Conservation (phyloP, 2,113 vertebrate genomes). For the Monarcha castaneiventris region DNA sequence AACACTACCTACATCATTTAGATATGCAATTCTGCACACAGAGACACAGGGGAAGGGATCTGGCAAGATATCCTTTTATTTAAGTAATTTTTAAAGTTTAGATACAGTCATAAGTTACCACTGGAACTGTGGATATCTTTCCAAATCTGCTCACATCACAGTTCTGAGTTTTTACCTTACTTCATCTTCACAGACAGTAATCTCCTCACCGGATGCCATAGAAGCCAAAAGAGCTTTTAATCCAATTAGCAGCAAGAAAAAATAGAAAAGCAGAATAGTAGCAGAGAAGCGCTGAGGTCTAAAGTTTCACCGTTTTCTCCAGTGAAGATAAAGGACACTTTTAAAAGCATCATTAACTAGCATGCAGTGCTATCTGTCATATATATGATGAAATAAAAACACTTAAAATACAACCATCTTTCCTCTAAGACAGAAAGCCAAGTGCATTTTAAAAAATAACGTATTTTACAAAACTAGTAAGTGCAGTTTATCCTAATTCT, state of each 20-base stretch:
- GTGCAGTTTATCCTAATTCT: not conserved
- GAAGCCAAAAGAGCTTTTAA: conserved; percentile 68
- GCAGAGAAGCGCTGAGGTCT: conserved; percentile 4
- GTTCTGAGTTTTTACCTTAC: conserved; percentile 74
- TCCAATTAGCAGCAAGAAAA: conserved; percentile 77
- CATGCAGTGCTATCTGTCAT: not conserved
- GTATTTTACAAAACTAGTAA: not conserved
- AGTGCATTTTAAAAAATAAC: not conserved
- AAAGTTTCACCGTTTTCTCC: not conserved
- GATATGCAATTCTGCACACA: not conserved
- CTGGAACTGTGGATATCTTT: not conserved
- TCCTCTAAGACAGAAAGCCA: not conserved
- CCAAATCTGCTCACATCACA: not conserved
- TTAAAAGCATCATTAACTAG: not conserved
- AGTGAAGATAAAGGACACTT: not conserved
- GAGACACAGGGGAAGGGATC: not conserved
- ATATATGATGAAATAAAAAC: not conserved
- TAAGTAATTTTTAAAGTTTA: not conserved
- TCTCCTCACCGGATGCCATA: conserved; percentile 77
- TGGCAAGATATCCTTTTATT: conserved; percentile 16
- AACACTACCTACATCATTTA: not conserved
- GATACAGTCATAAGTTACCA: not conserved
- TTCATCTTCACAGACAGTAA: conserved; percentile 77
- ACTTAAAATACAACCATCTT: not conserved
- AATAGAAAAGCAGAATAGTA: conserved; percentile 73